These are phyloP conservation scores for Tachina lurida DNA, from an alignment of 2,888 invertebrate species.

Conservation along the genomic window DNA sequence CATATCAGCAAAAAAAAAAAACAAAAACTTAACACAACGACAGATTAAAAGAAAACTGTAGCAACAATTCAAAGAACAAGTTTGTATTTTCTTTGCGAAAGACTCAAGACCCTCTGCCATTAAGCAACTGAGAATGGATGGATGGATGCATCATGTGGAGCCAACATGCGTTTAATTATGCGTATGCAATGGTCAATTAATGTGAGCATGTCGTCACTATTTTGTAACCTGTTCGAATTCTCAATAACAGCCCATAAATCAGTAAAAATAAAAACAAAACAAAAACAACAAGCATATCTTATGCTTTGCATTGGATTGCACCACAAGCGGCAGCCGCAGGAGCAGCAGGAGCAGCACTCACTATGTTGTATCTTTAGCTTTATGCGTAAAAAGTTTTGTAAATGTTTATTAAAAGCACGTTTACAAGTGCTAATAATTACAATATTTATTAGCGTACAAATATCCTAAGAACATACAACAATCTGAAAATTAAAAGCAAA, in stretches of 20 bases:
- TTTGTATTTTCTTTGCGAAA: constrained; percentile 20
- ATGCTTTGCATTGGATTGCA: constrained; percentile 33
- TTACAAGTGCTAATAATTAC: constrained; percentile 72
- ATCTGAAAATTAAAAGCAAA: constrained; percentile 31
- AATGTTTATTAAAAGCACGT: constrained; percentile 72
- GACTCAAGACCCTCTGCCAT: constrained; percentile 20
- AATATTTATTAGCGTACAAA: constrained; percentile 71
- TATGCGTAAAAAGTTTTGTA: constrained; percentile 70
- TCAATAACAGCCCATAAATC: constrained; percentile 67
- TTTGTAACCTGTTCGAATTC: constrained; percentile 69
- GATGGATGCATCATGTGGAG: constrained; percentile 68
- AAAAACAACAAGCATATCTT: constrained; percentile 8
- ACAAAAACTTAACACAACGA: neutral
- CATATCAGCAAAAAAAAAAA: constrained; percentile 6
- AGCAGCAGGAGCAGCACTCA: neutral
- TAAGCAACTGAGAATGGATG: constrained; percentile 4
- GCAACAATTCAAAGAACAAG: constrained; percentile 38
- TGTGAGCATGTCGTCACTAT: constrained; percentile 71
- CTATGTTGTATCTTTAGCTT: constrained; percentile 44
- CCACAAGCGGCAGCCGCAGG: constrained; percentile 7
- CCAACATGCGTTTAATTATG: constrained; percentile 73
- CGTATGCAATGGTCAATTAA: constrained; percentile 72
- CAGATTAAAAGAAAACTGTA: constrained; percentile 45
- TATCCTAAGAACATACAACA: constrained; percentile 59
- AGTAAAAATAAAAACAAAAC: constrained; percentile 48